Evolutionary conservation across 2,888 invertebrate genomes (phyloP), one percentile per base, ranked within the genome.

Genomic region (Periphyllus acericola): DNA sequence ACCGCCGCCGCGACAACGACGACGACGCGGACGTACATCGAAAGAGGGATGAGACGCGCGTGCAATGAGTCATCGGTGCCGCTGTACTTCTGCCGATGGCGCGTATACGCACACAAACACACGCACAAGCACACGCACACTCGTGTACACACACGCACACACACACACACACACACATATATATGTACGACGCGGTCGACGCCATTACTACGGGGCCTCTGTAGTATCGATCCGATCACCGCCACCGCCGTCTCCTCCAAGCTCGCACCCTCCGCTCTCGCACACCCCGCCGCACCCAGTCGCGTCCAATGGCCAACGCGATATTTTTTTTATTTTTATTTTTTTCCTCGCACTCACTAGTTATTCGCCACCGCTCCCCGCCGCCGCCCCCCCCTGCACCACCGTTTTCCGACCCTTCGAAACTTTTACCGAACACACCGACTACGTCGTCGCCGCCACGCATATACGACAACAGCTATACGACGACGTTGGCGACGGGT

Each of bases 211-310:
- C 66, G 66, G 34, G 84, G 55, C 71, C 80, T 78, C 34, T 32
- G 46, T 21, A 40, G 84, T 87, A 87, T 87, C 87, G 87, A 87
- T 87, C 87, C 81, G 80, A 80, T 80, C 80, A 74, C 87, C 78
- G 25, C 79, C 52, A 21, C 40, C 68, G 17, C 40, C 79, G 40
- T 60, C 71, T n/a, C 40, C 3, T n/a, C 79, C 68, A 85, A 76
- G 71, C 40, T 80, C 46, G 84, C 66, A 19, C 68, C 72, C 78
- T 71, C 71, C 76, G 34, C 85, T 32, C 78, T 4, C 36, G 55
- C 79, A 11, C 52, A 21, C 71, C 71, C 8, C 66, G 8, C 52
- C 78, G n/a, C 66, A 25, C 60, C 60, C 74, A 21, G 46, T 75
- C 83, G 83, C 83, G 83, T 75, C 74, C 83, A 83, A 83, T 83